These are phyloP conservation scores for Ichneumoninae sp. DNA, from an alignment of 2,888 invertebrate species.

Conservation along the genomic window DNA sequence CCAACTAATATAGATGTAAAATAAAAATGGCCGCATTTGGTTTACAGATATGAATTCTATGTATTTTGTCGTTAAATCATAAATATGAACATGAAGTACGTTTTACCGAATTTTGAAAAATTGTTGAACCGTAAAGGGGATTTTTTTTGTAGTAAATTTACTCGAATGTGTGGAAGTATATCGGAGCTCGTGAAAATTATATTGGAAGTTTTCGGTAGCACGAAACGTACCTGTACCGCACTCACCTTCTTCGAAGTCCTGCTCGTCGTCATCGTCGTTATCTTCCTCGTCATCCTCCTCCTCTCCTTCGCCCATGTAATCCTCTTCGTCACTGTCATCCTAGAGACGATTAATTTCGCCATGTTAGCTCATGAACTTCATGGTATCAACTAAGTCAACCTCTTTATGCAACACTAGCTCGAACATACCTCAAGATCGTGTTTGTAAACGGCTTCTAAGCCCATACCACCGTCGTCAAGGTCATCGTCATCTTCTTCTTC, in stretches of 20 bases:
- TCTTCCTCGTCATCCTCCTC: conserved; percentile 87
- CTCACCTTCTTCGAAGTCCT: conserved; percentile 84
- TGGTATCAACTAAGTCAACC: conserved; percentile 43
- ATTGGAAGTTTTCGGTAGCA: neutral
- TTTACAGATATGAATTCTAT: too few relatives aligned
- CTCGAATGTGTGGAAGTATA: conserved; percentile 2
- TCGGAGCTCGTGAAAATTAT: neutral
- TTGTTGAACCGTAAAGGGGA: neutral
- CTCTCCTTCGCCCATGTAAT: conserved; percentile 88
- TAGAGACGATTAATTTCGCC: conserved; percentile 71
- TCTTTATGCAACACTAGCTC: neutral
- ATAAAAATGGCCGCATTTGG: neutral
- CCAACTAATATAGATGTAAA: neutral
- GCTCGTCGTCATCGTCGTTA: conserved; percentile 83
- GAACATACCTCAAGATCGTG: conserved; percentile 87
- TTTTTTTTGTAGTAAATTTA: conserved; percentile 32
- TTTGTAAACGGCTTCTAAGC: conserved; percentile 89
- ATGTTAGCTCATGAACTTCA: conserved; percentile 2
- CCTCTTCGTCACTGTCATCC: conserved; percentile 86
- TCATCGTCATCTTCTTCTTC: conserved; percentile 88
- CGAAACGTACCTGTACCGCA: conserved; percentile 61
- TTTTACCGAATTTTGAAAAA: neutral
- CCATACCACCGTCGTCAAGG: conserved; percentile 88
- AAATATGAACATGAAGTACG: too few relatives aligned
- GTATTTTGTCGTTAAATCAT: too few relatives aligned